Percentiles rank a stretch among this genome's conserved stretches.
phyloP scores from a whole-genome alignment of 2,113 vertebrate species.

The Aptenodytes forsteri region DNA sequence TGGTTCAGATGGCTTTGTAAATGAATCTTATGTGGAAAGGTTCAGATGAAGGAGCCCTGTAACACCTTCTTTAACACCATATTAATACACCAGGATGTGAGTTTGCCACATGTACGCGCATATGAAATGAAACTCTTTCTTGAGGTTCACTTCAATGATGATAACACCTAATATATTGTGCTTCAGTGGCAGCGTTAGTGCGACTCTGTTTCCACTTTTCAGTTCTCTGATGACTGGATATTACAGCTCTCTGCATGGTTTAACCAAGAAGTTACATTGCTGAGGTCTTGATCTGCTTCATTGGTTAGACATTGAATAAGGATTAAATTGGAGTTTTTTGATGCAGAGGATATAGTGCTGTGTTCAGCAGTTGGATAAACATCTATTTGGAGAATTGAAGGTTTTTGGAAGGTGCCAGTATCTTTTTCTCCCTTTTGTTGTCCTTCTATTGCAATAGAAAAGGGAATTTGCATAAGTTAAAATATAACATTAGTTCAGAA shows the following conservation, averaged over 20 bases:
- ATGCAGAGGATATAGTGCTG: neutral
- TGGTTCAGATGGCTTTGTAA: neutral
- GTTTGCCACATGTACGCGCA: neutral
- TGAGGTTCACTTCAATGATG: neutral
- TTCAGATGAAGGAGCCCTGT: neutral
- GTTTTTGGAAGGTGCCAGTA: neutral
- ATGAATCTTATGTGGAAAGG: neutral
- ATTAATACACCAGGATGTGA: neutral
- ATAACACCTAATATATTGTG: neutral
- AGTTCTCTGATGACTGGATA: neutral
- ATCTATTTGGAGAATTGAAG: neutral
- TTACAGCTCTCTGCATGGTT: neutral
- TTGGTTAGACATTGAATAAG: neutral
- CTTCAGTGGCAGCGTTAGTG: neutral
- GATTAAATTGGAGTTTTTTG: neutral
- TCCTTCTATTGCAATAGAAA: neutral
- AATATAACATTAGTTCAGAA: neutral
- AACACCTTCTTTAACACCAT: neutral
- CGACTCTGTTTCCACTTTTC: neutral
- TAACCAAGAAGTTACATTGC: neutral
- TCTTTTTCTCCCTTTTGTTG: neutral
- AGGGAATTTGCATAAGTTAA: neutral
- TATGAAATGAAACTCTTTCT: neutral
- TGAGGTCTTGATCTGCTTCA: neutral
- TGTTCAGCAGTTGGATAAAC: neutral